Evolutionary conservation across 2,113 vertebrate genomes (phyloP), one percentile per base, ranked within the genome.

Genomic region (Lycocorax pyrrhopterus): DNA sequence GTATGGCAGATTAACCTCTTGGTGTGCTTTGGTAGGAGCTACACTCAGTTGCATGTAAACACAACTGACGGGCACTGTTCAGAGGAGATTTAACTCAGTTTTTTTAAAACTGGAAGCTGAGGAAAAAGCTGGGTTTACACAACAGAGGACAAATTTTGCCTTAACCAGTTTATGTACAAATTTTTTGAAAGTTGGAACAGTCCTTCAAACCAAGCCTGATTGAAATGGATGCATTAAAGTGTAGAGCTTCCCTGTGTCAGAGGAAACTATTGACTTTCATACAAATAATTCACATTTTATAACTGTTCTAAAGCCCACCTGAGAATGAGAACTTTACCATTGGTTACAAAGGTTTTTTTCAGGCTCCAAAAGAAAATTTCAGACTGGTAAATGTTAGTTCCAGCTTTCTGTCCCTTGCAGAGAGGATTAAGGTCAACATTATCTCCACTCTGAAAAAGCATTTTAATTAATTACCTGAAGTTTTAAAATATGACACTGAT

Each of bases 1-100:
- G 13, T 30, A 30, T 39, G 55, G 30, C 22, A 73, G 33, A 51
- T 76, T 85, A 68, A 59, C 58, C 18, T 73, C 63, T 66, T 66
- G 3, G 5, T 64, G 17, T n/a, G 35, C 56, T 89, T 91, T 44
- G 9, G n/a, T 37, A 35, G n/a, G 35, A 82, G 16, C 19, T 85
- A 20, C 25, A 25, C 25, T 72, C 8, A 23, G 17, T 18, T 2
- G 2, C 32, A 8, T 60, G 6, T 33, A 63, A 68, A 16, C 9
- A 68, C 29, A 66, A 18, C 10, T n/a, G 20, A 87, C 80, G n/a
- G 35, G 3, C 0, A 0, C 3, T 44, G 10, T 26, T 72, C 30
- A 78, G 20, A 64, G 33, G 19, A 83, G 27, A 56, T 76, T 68
- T 75, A 73, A 52, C 9, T 69, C 30, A 8, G 3, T 22, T 58